These are phyloP conservation scores for Macroglossus sobrinus DNA, from an alignment of 2,113 vertebrate genomes.

Conservation along the genomic window DNA sequence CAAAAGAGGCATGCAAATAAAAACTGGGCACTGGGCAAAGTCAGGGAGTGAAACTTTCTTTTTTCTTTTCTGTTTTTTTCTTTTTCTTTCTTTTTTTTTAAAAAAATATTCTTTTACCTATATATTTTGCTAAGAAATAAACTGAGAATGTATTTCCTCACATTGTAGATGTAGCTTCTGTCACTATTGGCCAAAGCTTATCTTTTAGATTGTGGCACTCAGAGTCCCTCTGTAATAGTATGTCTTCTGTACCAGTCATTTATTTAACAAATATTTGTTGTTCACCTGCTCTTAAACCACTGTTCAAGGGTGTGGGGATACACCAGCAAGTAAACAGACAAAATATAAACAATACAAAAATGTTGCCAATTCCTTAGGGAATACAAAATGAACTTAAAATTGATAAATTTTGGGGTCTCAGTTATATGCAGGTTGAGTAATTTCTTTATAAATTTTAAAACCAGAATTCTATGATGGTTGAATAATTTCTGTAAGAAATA, in stretches of 20 bases:
- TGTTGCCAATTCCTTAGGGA: not conserved
- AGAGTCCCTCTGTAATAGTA: not conserved
- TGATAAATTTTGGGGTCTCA: not conserved
- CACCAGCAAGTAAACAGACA: not conserved
- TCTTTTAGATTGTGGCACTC: not conserved
- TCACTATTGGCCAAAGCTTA: not conserved
- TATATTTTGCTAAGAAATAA: not conserved
- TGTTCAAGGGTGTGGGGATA: not conserved
- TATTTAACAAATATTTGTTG: not conserved
- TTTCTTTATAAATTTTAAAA: not conserved
- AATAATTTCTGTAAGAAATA: not conserved
- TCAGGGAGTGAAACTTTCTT: no score
- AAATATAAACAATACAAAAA: not conserved
- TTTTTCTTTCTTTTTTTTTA: not conserved
- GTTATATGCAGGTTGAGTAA: not conserved
- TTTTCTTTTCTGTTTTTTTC: rapidly evolving
- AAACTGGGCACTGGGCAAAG: not conserved
- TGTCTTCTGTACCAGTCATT: not conserved
- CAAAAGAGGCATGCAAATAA: not conserved
- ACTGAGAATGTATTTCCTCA: not conserved
- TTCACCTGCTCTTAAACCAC: not conserved
- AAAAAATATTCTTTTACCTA: not conserved
- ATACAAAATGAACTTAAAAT: not conserved
- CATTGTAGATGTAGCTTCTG: not conserved
- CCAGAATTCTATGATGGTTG: not conserved